Evolutionary conservation across 1,140 invertebrate genomes (phyloP).

Genomic region (Camponotus pennsylvanicus): DNA sequence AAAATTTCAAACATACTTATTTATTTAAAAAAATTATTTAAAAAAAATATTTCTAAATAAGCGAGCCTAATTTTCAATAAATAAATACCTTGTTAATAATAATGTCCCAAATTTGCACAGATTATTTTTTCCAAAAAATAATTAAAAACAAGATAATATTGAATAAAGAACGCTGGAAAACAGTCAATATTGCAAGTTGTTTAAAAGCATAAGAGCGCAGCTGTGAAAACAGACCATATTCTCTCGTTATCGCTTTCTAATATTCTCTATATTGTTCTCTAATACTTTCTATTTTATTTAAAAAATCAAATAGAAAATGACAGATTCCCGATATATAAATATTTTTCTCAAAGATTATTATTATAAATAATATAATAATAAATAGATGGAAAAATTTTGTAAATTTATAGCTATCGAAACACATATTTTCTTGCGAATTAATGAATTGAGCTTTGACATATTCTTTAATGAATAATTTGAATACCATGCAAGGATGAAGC

Average conservation of each 20-base stretch:
- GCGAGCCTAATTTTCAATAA: neutral
- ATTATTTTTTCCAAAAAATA: neutral
- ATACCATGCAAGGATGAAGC: constrained; percentile 55
- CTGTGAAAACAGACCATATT: constrained; percentile 24
- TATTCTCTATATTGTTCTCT: too few species aligned
- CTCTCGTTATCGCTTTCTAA: neutral
- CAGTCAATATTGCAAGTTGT: neutral
- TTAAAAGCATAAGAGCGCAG: neutral
- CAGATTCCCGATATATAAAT: neutral
- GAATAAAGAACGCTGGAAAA: neutral
- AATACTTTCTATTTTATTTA: too few species aligned
- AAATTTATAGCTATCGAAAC: neutral
- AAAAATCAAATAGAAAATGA: too few species aligned
- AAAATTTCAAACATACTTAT: neutral
- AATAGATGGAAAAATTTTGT: neutral
- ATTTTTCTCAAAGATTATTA: neutral
- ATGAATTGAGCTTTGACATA: neutral
- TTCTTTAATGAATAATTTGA: neutral
- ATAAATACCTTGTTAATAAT: neutral
- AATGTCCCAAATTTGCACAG: neutral
- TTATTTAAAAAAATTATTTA: neutral
- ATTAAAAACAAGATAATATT: neutral
- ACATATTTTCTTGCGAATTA: neutral
- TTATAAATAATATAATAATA: neutral
- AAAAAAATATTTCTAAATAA: neutral